Evolutionary conservation across 1,140 invertebrate species (phyloP).

Genomic region (Berghia stephanieae): DNA sequence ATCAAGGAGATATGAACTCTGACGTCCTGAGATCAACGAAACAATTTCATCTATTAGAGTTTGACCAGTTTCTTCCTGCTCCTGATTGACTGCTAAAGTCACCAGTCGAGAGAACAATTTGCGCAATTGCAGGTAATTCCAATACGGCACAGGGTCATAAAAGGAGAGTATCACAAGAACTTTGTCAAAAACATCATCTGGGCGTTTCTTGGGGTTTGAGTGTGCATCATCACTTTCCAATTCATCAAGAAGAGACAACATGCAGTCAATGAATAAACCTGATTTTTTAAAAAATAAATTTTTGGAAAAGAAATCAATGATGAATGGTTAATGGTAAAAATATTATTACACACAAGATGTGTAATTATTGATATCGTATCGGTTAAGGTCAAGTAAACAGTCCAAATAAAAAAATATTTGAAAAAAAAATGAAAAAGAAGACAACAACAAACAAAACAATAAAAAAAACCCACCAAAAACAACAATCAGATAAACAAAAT

Average conservation of each 20-base stretch:
- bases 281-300: no score
- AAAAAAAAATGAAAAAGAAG: neutral
- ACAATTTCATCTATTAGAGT: no score
- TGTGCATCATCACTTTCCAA: conserved; percentile 20
- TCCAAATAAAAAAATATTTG: no score
- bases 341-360: no score
- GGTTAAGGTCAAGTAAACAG: no score
- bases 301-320: no score
- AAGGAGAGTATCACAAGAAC: conserved; percentile 47
- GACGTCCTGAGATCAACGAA: no score
- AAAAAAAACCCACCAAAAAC: no score
- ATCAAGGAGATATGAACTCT: conserved; percentile 49
- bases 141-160: conserved; percentile 46
- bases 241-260: conserved; percentile 47
- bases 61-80: no score
- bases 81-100: conserved; percentile 22
- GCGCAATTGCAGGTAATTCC: conserved; percentile 47
- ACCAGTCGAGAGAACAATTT: conserved; percentile 50
- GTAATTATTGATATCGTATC: no score
- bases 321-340: no score
- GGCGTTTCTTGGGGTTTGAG: conserved; percentile 23
- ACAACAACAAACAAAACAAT: neutral
- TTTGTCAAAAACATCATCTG: conserved; percentile 29
- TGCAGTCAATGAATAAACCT: conserved; percentile 46
- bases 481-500: no score